Evolutionary conservation across 2,888 invertebrate species (phyloP).

Genomic region (Cephus rjabovi): DNA sequence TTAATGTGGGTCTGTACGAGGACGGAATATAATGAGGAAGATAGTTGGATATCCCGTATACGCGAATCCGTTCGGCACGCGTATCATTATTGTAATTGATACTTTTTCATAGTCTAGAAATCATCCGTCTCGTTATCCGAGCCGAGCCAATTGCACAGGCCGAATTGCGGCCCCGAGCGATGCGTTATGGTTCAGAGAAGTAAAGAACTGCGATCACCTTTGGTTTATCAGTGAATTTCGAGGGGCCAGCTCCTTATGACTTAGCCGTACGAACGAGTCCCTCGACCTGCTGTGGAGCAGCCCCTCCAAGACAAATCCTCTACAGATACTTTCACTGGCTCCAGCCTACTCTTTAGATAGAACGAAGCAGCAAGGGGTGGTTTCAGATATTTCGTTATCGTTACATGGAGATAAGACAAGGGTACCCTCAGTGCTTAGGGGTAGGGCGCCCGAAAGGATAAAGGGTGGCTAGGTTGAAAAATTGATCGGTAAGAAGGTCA

Average conservation of each 20-base stretch:
- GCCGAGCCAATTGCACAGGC: not conserved
- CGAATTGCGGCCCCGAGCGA: not conserved
- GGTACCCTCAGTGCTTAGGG: not conserved
- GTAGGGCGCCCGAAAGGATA: not conserved
- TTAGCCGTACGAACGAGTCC: not conserved
- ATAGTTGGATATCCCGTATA: not conserved
- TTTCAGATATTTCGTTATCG: not conserved
- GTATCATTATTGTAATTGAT: not conserved
- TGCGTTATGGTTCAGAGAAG: not conserved
- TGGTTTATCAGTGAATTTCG: not conserved
- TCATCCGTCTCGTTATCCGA: not conserved
- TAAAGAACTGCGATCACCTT: not conserved
- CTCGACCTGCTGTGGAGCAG: not conserved
- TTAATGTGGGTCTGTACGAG: not conserved
- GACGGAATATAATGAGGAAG: not conserved
- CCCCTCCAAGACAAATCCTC: not conserved
- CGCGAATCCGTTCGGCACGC: not conserved
- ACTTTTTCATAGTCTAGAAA: not conserved
- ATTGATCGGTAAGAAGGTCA: constrained; percentile 24
- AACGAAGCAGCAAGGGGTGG: not conserved
- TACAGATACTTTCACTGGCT: not conserved
- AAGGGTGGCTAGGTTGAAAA: constrained; percentile 10
- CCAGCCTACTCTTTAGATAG: not conserved
- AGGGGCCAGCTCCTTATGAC: not conserved
- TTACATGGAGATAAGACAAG: not conserved